These are phyloP conservation scores for Blastobasis adustella DNA, from an alignment of 2,888 invertebrate species.

Conservation along the genomic window DNA sequence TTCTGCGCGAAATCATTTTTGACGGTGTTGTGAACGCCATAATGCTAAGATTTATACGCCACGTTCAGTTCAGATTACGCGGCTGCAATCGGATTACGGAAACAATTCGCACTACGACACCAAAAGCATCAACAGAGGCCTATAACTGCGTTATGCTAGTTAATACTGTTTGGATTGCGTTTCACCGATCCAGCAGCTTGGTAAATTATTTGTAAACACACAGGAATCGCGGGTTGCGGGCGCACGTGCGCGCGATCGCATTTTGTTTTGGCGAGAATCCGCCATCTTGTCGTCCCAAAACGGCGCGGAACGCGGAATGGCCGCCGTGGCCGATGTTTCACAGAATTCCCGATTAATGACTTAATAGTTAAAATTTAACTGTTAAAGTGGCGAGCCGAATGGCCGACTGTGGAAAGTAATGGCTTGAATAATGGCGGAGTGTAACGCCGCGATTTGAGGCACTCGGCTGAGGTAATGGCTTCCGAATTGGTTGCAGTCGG, in stretches of 20 bases:
- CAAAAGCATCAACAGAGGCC: constrained; percentile 22
- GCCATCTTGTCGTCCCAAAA: constrained; percentile 34
- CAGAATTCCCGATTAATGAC: constrained; percentile 56
- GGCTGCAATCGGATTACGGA: too few relatives aligned
- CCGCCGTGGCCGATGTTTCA: constrained; percentile 27
- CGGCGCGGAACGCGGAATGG: constrained; percentile 36
- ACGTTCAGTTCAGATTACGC: background rate
- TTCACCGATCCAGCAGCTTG: constrained; percentile 30
- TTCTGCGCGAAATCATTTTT: constrained; percentile 43
- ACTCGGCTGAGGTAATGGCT: constrained; percentile 17
- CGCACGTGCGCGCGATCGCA: constrained; percentile 30
- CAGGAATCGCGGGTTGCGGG: constrained; percentile 38
- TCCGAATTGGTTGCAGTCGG: background rate
- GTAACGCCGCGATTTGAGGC: constrained; percentile 28
- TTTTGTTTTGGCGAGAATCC: constrained; percentile 25
- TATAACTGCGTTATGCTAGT: constrained; percentile 28
- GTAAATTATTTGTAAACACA: constrained; percentile 45
- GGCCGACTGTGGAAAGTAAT: constrained; percentile 43
- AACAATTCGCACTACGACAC: constrained; percentile 10
- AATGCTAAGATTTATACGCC: constrained; percentile 19
- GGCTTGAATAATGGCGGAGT: constrained; percentile 43
- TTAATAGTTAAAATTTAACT: constrained; percentile 60
- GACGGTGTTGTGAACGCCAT: constrained; percentile 34
- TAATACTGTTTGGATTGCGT: constrained; percentile 32
- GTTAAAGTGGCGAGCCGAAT: constrained; percentile 44